phyloP scores from a whole-genome alignment of 2,113 vertebrate species.

The Lagopus leucura region DNA sequence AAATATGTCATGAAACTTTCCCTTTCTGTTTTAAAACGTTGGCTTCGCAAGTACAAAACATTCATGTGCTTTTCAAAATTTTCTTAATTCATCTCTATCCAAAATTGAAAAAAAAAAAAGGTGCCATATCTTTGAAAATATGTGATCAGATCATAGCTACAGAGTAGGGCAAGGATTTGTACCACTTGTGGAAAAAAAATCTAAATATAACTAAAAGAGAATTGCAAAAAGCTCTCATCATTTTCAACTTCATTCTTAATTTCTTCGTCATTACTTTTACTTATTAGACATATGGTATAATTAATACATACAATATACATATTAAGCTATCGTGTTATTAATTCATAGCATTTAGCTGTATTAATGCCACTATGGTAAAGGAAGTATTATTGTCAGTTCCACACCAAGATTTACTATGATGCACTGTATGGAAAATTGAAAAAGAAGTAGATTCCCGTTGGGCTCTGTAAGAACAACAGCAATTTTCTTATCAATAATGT shows the following conservation, averaged over 20 bases:
- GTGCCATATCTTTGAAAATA: background rate
- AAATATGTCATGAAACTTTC: background rate
- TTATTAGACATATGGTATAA: background rate
- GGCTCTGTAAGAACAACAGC: background rate
- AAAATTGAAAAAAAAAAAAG: background rate
- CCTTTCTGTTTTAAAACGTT: background rate
- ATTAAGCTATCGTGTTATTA: background rate
- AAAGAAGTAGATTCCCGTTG: background rate
- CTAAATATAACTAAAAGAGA: background rate
- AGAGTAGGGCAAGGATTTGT: background rate
- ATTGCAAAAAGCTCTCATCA: background rate
- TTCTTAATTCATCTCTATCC: background rate
- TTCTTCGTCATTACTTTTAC: background rate
- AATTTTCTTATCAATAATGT: background rate
- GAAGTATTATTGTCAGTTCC: background rate
- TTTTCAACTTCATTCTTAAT: background rate
- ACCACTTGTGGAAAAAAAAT: background rate
- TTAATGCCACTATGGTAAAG: background rate
- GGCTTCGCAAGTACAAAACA: background rate
- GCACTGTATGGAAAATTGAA: background rate
- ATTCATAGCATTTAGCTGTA: background rate
- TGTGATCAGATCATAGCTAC: background rate
- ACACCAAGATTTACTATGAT: background rate
- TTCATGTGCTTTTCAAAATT: background rate
- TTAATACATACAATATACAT: background rate